A percentile compares a stretch with the other conserved stretches of the same genome.
These are phyloP conservation scores for Luperina testacea DNA, from an alignment of 2,888 invertebrate genomes.

Conservation along the genomic window DNA sequence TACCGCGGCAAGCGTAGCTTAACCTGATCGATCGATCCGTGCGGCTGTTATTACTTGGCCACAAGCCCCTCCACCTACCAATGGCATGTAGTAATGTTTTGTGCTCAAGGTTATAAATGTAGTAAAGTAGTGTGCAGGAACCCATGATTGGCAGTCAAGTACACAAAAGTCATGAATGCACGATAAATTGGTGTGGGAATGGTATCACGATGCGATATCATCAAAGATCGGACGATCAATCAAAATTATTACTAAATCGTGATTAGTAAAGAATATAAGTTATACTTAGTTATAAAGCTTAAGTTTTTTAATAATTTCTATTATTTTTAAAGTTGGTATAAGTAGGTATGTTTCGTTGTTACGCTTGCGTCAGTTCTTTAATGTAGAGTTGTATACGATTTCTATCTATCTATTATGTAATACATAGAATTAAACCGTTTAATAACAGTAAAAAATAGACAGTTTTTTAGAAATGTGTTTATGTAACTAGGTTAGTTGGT, in stretches of 20 bases:
- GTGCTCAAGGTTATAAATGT: slow-evolving; percentile 24
- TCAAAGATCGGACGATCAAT: slow-evolving; percentile 25
- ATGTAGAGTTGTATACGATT: not conserved
- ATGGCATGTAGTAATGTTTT: not conserved
- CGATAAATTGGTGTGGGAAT: slow-evolving; percentile 34
- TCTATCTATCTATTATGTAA: not conserved
- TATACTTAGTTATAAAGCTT: not conserved
- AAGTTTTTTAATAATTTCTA: not conserved
- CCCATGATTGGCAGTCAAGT: slow-evolving; percentile 49
- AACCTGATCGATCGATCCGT: not conserved
- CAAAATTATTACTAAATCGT: slow-evolving; percentile 39
- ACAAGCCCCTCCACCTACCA: not conserved
- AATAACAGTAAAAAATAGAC: not conserved
- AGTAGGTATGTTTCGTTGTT: not conserved
- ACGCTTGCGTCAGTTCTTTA: not conserved
- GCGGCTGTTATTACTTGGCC: not conserved
- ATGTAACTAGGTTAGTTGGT: not conserved
- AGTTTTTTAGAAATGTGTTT: not conserved
- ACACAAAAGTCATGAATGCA: slow-evolving; percentile 54
- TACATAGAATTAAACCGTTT: not conserved
- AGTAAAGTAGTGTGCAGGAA: slow-evolving; percentile 7
- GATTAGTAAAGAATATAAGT: slow-evolving; percentile 26
- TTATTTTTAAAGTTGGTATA: not conserved
- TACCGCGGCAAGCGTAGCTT: not conserved
- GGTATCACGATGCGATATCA: slow-evolving; percentile 41